Base-by-base conservation (phyloP, 2,888 invertebrate species). In the Clusia tigrina region DNA sequence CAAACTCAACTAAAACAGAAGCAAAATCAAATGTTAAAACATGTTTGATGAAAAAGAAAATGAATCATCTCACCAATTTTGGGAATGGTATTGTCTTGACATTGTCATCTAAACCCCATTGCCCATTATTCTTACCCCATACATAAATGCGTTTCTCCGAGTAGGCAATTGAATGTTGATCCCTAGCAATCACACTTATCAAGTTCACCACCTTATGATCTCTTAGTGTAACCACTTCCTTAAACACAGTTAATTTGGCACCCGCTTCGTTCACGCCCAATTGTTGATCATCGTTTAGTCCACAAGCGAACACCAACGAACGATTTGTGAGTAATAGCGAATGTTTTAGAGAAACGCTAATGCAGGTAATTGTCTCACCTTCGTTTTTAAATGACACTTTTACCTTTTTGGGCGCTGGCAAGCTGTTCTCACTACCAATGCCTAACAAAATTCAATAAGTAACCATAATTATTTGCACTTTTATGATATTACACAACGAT, bases 101-200 rank as follows among this genome's bases (percentile, higher is more conserved):
- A 32, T 69, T 70, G 1, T 69, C 62, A 55, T 69, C 74, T 48
- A 78, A 60, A 1, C 93, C 94, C 72, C 95, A 83, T 77, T 95
- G 95, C 0, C 95, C 95, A 58, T 89, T 87, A 84, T 95, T 93
- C 2, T 88, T 85, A 1, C 95, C 95, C 90, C 92, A 95, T 0
- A 92, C 90, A 80, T 89, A 93, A 0, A 94, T 82, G 1, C 86
- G 86, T 25, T 86, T 81, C 0, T 81, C 64, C 79, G 88, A 87
- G 88, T 91, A 87, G 15, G 88, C 88, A 1, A 91, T 88, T 0
- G 91, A 90, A 82, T 95, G 93, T 65, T 87, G 89, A 10, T 90
- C 86, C 1, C 89, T 89, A 5, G 92, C 90, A 72, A 88, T 86
- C 1, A 94, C 86, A 0, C 90, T 87, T 5, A 85, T 78, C 54